Evolutionary conservation across 2,113 vertebrate genomes (phyloP).

Genomic region (Sander lucioperca): DNA sequence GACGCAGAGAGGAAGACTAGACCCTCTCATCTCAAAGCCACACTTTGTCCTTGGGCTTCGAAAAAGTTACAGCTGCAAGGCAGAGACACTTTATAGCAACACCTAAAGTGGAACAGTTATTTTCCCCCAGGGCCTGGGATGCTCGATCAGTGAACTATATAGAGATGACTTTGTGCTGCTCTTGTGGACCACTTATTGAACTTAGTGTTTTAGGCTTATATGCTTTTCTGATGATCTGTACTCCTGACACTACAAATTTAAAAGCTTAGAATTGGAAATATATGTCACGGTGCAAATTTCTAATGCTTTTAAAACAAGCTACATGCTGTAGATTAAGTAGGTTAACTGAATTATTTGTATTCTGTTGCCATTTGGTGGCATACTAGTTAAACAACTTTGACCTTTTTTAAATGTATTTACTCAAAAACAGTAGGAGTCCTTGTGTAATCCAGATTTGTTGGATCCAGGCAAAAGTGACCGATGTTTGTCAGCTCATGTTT

Average conservation of each 20-base stretch:
- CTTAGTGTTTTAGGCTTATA: not conserved
- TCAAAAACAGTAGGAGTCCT: not conserved
- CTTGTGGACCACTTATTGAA: slow-evolving; percentile 26
- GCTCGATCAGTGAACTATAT: slow-evolving; percentile 41
- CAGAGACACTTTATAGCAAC: slow-evolving; percentile 28
- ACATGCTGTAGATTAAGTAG: not conserved
- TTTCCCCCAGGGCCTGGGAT: slow-evolving; percentile 43
- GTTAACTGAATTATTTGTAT: not conserved
- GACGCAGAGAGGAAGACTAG: not conserved
- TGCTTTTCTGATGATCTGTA: slow-evolving; percentile 1
- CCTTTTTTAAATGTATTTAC: not conserved
- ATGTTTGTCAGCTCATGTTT: slow-evolving; percentile 36
- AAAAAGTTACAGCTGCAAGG: slow-evolving; percentile 47
- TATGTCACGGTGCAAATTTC: not conserved
- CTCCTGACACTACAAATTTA: not conserved
- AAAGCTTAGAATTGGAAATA: not conserved
- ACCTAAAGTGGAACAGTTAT: slow-evolving; percentile 63
- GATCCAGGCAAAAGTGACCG: slow-evolving; percentile 20
- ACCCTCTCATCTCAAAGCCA: slow-evolving; percentile 20
- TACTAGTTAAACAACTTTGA: not conserved
- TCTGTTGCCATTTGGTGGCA: not conserved
- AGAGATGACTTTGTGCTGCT: slow-evolving; percentile 53
- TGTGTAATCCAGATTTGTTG: slow-evolving; percentile 40
- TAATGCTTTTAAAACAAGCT: not conserved
- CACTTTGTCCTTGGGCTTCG: slow-evolving; percentile 55